These are phyloP conservation scores for Ecliptopera silaceata DNA, from an alignment of 2,888 invertebrate species.

Conservation along the genomic window DNA sequence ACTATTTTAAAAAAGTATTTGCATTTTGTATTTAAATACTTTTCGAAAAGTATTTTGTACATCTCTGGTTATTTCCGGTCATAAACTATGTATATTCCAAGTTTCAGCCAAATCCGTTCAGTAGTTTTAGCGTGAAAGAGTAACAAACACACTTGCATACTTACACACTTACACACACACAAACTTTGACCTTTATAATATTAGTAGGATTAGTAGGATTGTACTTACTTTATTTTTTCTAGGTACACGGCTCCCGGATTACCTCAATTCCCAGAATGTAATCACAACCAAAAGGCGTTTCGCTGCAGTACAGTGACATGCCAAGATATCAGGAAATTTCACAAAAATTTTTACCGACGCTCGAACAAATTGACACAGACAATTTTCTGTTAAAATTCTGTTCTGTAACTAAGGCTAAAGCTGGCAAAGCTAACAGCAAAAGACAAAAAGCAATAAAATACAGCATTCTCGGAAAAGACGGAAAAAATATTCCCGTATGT, in stretches of 20 bases:
- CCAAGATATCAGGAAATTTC: constrained; percentile 33
- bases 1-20: too few relatives aligned
- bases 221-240: too few relatives aligned
- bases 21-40: too few relatives aligned
- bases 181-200: too few relatives aligned
- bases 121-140: too few relatives aligned
- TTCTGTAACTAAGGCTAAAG: constrained; percentile 22
- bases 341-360: constrained; percentile 28
- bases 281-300: constrained; percentile 32
- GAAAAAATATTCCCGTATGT: constrained; percentile 23
- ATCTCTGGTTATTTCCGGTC: too few relatives aligned
- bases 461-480: constrained; percentile 17
- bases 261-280: constrained; percentile 28
- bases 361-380: constrained; percentile 28
- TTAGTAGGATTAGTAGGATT: too few relatives aligned
- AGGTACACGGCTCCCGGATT: constrained; percentile 14
- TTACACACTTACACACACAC: too few relatives aligned
- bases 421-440: constrained; percentile 26
- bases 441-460: constrained; percentile 30
- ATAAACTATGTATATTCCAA: too few relatives aligned
- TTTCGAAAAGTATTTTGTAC: too few relatives aligned
- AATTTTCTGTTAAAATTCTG: constrained; percentile 32
- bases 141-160: too few relatives aligned
- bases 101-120: too few relatives aligned
- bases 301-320: constrained; percentile 24